Percentiles rank a stretch among this genome's conserved stretches.
phyloP scores from a whole-genome alignment of 2,797 vertebrate species.

The Natrix natrix region DNA sequence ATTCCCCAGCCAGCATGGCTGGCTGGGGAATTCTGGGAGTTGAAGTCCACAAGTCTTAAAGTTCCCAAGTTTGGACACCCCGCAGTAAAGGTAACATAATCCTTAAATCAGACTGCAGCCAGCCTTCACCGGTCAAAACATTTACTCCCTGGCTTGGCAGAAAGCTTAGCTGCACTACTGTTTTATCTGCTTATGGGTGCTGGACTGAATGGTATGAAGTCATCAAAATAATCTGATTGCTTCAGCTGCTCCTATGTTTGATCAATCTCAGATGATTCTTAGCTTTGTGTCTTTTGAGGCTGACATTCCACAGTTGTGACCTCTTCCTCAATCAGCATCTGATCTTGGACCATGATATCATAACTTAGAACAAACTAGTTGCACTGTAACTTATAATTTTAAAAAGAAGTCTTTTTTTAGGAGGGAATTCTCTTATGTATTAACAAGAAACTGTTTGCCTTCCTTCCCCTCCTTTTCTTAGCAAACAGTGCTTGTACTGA shows the following conservation, averaged over 20 bases:
- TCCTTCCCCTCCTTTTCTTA: not conserved
- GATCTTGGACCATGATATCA: not conserved
- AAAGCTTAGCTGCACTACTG: not conserved
- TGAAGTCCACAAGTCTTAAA: no score
- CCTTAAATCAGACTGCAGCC: not conserved
- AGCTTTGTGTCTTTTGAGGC: not conserved
- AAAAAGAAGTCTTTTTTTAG: not conserved
- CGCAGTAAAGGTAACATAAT: not conserved
- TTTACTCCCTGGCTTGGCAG: not conserved
- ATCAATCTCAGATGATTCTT: not conserved
- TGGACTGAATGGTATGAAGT: not conserved
- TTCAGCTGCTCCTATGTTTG: not conserved
- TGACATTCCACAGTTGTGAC: not conserved
- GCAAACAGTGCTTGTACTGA: not conserved
- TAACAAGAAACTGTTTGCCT: not conserved
- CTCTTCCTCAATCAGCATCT: not conserved
- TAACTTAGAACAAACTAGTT: not conserved
- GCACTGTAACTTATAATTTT: not conserved
- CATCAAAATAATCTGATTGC: not conserved
- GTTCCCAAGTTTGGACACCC: no score
- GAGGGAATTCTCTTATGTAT: not conserved
- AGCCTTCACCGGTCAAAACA: not conserved
- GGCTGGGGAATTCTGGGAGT: no score
- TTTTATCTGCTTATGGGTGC: not conserved
- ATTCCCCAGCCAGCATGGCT: no score